Conservation (phyloP, 2,113 vertebrate species). For the Psammodynastes pulverulentus region DNA sequence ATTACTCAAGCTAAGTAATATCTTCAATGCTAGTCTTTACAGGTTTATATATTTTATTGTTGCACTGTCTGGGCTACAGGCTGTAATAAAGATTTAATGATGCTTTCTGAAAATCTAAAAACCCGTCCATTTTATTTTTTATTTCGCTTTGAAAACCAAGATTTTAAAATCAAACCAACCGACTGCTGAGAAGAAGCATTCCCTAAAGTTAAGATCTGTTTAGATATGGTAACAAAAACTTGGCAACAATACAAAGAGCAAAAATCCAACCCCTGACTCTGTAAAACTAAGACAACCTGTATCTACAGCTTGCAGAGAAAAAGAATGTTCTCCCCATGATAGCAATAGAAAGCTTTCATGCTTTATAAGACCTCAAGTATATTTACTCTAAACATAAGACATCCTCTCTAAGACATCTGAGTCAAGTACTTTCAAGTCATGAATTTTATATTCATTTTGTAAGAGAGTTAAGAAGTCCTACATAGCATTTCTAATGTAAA, state of each 20-base stretch:
- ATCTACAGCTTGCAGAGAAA: background rate
- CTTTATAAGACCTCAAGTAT: background rate
- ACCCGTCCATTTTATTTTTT: background rate
- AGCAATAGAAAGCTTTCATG: background rate
- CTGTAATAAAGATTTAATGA: background rate
- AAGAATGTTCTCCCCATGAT: background rate
- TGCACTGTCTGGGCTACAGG: background rate
- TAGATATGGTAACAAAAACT: background rate
- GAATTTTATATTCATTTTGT: background rate
- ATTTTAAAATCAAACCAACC: background rate
- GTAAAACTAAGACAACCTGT: background rate
- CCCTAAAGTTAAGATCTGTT: background rate
- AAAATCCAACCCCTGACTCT: background rate
- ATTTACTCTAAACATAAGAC: background rate
- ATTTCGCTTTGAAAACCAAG: background rate
- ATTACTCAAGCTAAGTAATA: background rate
- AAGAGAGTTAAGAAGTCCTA: background rate
- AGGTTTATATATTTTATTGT: background rate
- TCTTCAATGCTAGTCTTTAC: background rate
- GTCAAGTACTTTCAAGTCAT: background rate
- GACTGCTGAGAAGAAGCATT: background rate
- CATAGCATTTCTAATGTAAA: background rate
- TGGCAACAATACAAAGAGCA: background rate
- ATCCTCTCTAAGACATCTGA: background rate
- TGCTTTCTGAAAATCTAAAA: background rate